Base-by-base conservation (phyloP, 2,113 vertebrate species). In the Solea solea region DNA sequence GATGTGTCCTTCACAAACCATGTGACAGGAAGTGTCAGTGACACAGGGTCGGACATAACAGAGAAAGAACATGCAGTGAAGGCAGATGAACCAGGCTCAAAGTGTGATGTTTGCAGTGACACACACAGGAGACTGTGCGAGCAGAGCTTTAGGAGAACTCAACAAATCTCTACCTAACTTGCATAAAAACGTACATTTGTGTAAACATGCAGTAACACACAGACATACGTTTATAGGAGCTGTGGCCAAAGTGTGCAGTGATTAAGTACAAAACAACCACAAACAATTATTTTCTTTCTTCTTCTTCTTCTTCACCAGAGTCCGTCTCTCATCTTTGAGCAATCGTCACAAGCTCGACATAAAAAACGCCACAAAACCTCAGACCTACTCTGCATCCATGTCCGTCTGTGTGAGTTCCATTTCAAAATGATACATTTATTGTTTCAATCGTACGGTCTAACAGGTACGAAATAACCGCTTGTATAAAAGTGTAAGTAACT, bases 271-370 rank as follows among this genome's bases (percentile, higher is more conserved):
- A n/a, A 49, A 15, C n/a, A 49, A 49, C 13, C 48, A 42, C 63
- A 53, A 49, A 74, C 0, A 54, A 9, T 64, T 14, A 51, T 51
- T 34, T 60, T 34, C 21, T 21, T 21, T 21, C 21, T 13, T 46
- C 10, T 12, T 13, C 50, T 53, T 64, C 74, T 81, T 81, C 39
- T 65, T 63, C 49, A 80, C 77, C 82, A 86, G 72, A 88, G 78
- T 78, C 76, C 0, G 34, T 77, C 69, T 46, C 14, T 58, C 27
- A 9, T 16, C 8, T 66, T 51, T 16, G 39, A 57, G 65, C 39
- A 25, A 48, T 11, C 27, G 44, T 63, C 12, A 42, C 42, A 27
- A 69, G 49, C 50, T 62, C 8, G 1, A 52, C 11, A 55, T 44
- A 25, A 9, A 21, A 65, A 50, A 61, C 0, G 12, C 52, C 64